A percentile compares a stretch with the other conserved stretches of the same genome.
phyloP scores from a whole-genome alignment of 2,888 invertebrate species.

The Morpho helenor region DNA sequence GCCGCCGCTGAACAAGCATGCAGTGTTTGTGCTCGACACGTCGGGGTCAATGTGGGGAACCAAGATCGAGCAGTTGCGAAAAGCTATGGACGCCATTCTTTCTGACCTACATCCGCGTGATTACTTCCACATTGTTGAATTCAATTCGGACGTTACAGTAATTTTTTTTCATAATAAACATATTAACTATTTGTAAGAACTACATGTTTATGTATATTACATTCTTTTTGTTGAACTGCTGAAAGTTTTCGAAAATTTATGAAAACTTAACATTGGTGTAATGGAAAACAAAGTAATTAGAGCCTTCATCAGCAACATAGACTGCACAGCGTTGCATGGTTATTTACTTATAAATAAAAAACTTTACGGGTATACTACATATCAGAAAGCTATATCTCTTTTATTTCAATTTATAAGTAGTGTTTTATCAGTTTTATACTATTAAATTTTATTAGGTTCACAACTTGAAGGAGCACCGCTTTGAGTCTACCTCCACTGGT shows the following conservation, averaged over 20 bases:
- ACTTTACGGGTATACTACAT: not conserved
- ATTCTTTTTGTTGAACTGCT: not conserved
- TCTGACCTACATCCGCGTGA: slow-evolving; percentile 80
- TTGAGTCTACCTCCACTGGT: slow-evolving; percentile 30
- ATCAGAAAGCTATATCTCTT: not conserved
- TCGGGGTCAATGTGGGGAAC: not conserved
- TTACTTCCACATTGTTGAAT: slow-evolving; percentile 83
- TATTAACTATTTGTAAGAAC: not conserved
- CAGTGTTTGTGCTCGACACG: slow-evolving; percentile 60
- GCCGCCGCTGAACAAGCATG: slow-evolving; percentile 58
- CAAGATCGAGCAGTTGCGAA: not conserved
- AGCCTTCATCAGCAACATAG: too few species aligned
- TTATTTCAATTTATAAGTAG: not conserved
- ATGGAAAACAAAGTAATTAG: too few species aligned
- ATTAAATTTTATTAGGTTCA: slow-evolving; percentile 47
- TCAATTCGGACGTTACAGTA: slow-evolving; percentile 71
- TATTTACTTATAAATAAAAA: not conserved
- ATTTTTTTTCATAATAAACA: not conserved
- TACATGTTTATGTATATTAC: not conserved
- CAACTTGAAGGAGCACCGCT: slow-evolving; percentile 67
- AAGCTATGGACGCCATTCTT: slow-evolving; percentile 69
- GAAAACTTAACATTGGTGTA: too few species aligned
- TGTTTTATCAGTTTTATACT: slow-evolving; percentile 52
- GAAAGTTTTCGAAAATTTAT: too few species aligned
- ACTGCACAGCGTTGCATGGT: too few species aligned